A percentile compares a stretch with the other conserved stretches of the same genome.
Evolutionary conservation across 2,113 vertebrate species (phyloP).

Genomic region (Agapornis roseicollis): DNA sequence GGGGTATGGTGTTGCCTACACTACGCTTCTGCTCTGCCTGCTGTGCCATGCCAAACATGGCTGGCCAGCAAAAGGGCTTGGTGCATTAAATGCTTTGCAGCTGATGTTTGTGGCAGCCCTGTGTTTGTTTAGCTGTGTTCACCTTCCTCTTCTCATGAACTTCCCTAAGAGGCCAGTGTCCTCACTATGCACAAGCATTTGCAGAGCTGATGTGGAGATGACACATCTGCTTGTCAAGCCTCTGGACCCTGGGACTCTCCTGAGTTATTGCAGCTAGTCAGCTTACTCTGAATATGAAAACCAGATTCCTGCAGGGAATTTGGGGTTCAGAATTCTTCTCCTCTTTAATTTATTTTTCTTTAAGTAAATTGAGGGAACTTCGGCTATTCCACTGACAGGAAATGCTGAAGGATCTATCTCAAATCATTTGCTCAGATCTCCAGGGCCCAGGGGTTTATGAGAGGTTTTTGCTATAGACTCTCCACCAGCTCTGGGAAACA

Average conservation of each 20-base stretch:
- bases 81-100: not conserved
- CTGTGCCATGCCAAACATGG: rapidly evolving
- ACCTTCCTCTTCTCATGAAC: not conserved
- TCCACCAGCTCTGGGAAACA: constrained; percentile 44
- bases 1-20: not conserved
- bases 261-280: constrained; percentile 47
- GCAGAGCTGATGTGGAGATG: constrained; percentile 8
- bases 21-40: not conserved
- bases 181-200: not conserved
- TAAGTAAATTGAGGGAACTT: constrained; percentile 23
- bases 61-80: not conserved
- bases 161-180: not conserved
- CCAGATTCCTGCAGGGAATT: constrained; percentile 36
- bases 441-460: not conserved
- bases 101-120: not conserved
- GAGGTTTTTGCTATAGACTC: constrained; percentile 15
- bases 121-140: not conserved
- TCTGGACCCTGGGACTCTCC: not conserved
- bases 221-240: constrained; percentile 22
- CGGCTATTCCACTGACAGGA: constrained; percentile 39
- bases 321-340: not conserved
- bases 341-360: constrained; percentile 55
- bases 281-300: constrained; percentile 34
- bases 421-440: constrained; percentile 44
- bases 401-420: constrained; percentile 52